These are phyloP conservation scores for Cyanoramphus novaezelandiae DNA, from an alignment of 2,113 vertebrate species.

Conservation along the genomic window DNA sequence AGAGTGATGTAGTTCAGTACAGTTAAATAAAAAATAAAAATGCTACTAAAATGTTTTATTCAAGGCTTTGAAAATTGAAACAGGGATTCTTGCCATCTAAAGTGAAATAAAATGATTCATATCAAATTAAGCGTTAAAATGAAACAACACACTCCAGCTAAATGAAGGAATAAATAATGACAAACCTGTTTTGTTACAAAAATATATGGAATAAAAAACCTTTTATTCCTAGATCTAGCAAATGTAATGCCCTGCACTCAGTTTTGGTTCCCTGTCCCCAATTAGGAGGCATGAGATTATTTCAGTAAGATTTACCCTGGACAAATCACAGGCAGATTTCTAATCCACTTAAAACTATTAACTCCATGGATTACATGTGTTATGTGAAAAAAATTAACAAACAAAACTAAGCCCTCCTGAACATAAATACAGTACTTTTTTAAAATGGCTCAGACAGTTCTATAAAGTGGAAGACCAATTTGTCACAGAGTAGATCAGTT, in stretches of 20 bases:
- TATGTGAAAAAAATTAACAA: not conserved
- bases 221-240: not conserved
- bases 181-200: not conserved
- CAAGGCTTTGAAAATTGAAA: not conserved
- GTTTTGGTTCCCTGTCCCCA: not conserved
- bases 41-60: not conserved
- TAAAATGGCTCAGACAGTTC: not conserved
- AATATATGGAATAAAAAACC: not conserved
- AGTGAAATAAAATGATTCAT: not conserved
- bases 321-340: not conserved
- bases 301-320: not conserved
- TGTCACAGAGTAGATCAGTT: not conserved
- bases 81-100: not conserved
- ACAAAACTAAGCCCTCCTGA: not conserved
- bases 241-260: not conserved
- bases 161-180: not conserved
- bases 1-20: not conserved
- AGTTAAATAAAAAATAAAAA: not conserved
- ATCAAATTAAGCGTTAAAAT: not conserved
- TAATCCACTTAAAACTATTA: slow-evolving; percentile 30
- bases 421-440: not conserved
- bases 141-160: not conserved
- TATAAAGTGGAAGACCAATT: not conserved
- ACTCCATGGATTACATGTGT: not conserved
- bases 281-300: not conserved